Conservation (phyloP, 2,797 vertebrate genomes). For the Octomys mimax region DNA sequence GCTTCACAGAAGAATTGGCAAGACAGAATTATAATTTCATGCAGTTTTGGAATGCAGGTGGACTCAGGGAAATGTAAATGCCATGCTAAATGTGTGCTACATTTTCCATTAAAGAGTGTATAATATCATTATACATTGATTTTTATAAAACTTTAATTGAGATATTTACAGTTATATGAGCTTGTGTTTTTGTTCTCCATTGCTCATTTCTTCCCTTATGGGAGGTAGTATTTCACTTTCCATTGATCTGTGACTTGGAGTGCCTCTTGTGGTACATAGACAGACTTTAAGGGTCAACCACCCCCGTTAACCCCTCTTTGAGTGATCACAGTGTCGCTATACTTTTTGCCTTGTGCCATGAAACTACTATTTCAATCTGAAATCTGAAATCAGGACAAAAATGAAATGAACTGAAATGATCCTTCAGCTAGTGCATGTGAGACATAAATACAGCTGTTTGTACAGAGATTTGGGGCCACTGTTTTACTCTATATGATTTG, state of each 20-base stretch:
- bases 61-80: conserved; percentile 88
- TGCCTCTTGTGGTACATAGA: not conserved
- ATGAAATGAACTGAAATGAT: not conserved
- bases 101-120: conserved; percentile 90
- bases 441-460: not conserved
- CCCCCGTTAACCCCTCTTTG: not conserved
- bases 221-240: not conserved
- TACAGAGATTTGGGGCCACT: not conserved
- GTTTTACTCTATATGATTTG: not conserved
- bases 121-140: not conserved
- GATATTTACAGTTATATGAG: not conserved
- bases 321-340: not conserved
- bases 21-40: conserved; percentile 88
- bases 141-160: conserved; percentile 29
- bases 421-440: not conserved
- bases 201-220: not conserved
- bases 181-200: not conserved
- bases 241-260: not conserved
- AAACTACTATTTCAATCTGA: not conserved
- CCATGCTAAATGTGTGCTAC: conserved; percentile 85
- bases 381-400: not conserved
- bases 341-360: not conserved
- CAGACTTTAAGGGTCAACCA: not conserved
- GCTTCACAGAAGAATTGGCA: conserved; percentile 89
- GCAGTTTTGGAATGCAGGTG: conserved; percentile 85